Evolutionary conservation across 2,113 vertebrate genomes (phyloP).

Genomic region (Pristiophorus japonicus): DNA sequence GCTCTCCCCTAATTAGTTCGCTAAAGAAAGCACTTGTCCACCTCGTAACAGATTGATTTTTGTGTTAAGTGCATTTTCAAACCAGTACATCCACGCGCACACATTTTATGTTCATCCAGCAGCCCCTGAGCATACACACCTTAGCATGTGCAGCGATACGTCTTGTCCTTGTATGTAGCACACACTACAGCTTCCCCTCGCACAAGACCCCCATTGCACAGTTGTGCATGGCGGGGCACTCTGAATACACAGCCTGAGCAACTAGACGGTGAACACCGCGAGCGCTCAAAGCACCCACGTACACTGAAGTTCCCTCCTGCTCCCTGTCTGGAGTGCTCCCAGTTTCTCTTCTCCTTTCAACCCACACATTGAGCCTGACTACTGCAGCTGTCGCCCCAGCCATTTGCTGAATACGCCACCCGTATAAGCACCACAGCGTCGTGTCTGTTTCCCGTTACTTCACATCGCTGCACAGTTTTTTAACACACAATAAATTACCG

Average conservation of each 20-base stretch:
- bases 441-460: constrained; percentile 6
- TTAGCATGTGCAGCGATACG: neutral
- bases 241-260: too few relatives aligned
- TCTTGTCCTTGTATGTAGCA: neutral
- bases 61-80: neutral
- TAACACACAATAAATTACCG: neutral
- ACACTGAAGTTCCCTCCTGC: neutral
- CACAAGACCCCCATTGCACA: neutral
- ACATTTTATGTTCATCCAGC: neutral
- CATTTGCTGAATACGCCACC: neutral
- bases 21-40: neutral
- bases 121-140: neutral
- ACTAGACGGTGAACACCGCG: neutral
- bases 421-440: neutral
- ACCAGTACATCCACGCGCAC: neutral
- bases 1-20: neutral
- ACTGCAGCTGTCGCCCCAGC: neutral
- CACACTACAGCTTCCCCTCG: neutral
- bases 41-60: neutral
- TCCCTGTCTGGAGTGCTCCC: neutral
- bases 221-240: neutral
- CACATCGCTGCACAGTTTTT: neutral
- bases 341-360: neutral
- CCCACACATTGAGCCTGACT: neutral
- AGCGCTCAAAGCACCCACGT: neutral